Conservation (phyloP, 2,113 vertebrate species). For the Chloropsis hardwickii region DNA sequence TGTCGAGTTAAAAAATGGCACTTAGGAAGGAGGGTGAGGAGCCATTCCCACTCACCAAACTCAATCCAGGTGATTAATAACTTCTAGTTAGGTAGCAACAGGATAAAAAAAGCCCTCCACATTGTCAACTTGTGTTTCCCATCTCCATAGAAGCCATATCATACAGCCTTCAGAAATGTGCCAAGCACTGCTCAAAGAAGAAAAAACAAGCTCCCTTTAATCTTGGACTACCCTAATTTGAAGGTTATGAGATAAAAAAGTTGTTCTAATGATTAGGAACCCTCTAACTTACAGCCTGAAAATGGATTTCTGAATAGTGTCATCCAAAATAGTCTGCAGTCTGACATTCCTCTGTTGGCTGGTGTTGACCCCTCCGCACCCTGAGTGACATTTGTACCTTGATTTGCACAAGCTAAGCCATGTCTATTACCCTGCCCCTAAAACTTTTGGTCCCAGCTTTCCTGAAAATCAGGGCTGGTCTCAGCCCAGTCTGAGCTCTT, state of each 20-base stretch:
- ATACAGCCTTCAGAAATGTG: background rate
- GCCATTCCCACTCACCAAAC: background rate
- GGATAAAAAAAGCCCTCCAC: background rate
- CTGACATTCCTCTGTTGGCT: background rate
- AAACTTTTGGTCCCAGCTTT: background rate
- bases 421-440: background rate
- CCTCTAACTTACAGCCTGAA: background rate
- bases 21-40: background rate
- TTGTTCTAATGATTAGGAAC: background rate
- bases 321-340: background rate
- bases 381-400: background rate
- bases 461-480: background rate
- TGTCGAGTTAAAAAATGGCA: background rate
- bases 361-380: background rate
- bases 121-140: background rate
- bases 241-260: background rate
- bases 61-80: background rate
- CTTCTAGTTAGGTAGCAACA: background rate
- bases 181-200: background rate
- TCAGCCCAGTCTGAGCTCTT: background rate
- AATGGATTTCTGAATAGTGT: background rate
- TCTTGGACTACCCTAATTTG: background rate
- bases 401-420: background rate
- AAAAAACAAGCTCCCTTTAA: background rate
- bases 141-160: background rate